Base-by-base conservation (phyloP, 2,888 invertebrate genomes). In the Lepidocyrtinus sp. region DNA sequence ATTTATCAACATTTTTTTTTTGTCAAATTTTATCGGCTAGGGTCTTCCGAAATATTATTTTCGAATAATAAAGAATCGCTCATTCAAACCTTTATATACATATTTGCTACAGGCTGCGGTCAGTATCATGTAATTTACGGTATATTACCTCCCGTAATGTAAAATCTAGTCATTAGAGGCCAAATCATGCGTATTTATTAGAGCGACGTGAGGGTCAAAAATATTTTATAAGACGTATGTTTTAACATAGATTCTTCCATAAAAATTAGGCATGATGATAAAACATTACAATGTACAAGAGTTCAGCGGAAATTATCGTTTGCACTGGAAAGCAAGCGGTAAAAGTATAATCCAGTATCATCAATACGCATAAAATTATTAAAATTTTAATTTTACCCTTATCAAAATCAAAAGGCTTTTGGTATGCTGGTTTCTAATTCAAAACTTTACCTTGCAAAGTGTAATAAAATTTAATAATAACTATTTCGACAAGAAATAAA, bases 291-390 rank as follows among this genome's bases (percentile, higher is more conserved):
- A n/a, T n/a, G n/a, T 26, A 7, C 9, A 12, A 17, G 2, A 21
- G 67, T 61, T 64, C 63, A 67, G 77, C 77, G 68, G 72, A 78
- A 72, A 76, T 71, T 78, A 72, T 61, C 61, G 67, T 59, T 67
- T 71, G 76, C 64, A 55, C 76, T 76, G 21, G 26, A 45, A 27
- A 64, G n/a, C 59, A 71, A 71, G 55, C 45, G 45, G 68, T 50
- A 71, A 50, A 50, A 50, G 17, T 7, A 5, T 36, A 77, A 68
- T 78, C 72, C 77, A 67, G 77, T 72, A 21, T 72, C 65, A 72
- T 45, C 15, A 76, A 46, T 25, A 63, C 46, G 24, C 46, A 50
- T 50, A 50, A 2, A 1, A 7, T 12, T 50, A 50, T 7, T 12
- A 50, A 7, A 50, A n/a, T n/a, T n/a, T n/a, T n/a, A n/a, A n/a